Base-by-base conservation (phyloP, 2,888 invertebrate genomes). In the Rhagium mordax region DNA sequence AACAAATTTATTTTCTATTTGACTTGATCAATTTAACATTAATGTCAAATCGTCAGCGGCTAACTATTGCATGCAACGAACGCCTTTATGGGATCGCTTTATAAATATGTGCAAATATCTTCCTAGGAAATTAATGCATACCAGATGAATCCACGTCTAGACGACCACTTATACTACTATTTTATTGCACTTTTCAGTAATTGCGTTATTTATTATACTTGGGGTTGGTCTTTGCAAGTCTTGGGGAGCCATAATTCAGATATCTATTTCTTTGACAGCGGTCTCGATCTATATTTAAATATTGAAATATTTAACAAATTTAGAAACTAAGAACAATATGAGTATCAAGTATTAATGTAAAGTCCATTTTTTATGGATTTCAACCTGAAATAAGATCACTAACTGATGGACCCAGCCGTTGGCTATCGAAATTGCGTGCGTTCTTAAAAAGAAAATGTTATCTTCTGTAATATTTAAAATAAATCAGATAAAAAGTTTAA, bases 51-150 rank as follows among this genome's bases (percentile, higher is more conserved):
- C 61, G 47, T 47, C 47, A 41, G 48, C 15, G 47, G 6, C 16
- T n/a, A 33, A 18, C 20, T 41, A 20, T 29, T 29, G 57, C 59
- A 33, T 59, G 24, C 18, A 20, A 41, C 20, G 51, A 20, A 41
- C 20, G 51, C 13, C 18, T 51, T 51, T 51, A 18, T 51, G 5
- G 4, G 18, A 20, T 20, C 16, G 18, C 47, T 47, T 21, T 61
- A 61, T 41, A 48, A 61, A 61, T 41, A 61, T 61, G 59, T 33
- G 61, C 61, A 47, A 61, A 61, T 61, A 61, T 47, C 61, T 47
- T 61, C 47, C 47, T 41, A 13, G 61, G 48, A 48, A 61, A 61
- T 61, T 61, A 61, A 61, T 61, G 61, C 61, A 61, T 61, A 61
- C 47, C 47, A 61, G 47, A 61, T 61, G 61, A 61, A 29, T 41